Conservation (phyloP, 2,113 vertebrate species). For the Grantiella picta region DNA sequence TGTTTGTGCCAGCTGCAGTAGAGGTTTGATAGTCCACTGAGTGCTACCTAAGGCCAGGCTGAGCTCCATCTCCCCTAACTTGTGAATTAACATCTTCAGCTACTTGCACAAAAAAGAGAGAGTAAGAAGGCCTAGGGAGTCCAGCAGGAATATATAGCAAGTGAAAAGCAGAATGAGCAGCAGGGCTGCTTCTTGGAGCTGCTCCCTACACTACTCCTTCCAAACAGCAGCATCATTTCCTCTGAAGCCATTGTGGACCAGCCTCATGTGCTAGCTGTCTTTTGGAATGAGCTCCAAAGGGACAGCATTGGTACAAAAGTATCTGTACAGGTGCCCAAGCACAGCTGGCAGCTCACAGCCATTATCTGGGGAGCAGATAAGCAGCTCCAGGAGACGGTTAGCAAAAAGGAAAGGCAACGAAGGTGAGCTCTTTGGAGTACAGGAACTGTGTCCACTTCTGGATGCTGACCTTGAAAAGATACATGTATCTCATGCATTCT, state of each 20-base stretch:
- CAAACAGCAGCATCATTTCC: not conserved
- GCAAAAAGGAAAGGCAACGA: not conserved
- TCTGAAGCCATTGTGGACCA: not conserved
- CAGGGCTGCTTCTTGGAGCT: not conserved
- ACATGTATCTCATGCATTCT: not conserved
- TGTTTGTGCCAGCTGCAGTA: not conserved
- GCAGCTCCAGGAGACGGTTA: not conserved
- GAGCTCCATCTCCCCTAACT: not conserved
- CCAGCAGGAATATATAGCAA: not conserved
- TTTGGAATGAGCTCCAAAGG: not conserved
- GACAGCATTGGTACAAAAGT: rapidly evolving
- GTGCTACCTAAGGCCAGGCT: constrained; percentile 22
- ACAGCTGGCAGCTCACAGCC: not conserved
- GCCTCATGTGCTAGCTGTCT: not conserved
- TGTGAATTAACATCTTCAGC: not conserved
- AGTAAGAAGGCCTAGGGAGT: not conserved
- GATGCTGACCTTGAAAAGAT: not conserved
- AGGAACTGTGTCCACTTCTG: not conserved
- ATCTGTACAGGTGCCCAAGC: not conserved
- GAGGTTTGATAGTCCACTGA: not conserved
- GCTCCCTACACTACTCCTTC: not conserved
- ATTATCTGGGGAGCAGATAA: not conserved
- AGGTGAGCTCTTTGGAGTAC: not conserved
- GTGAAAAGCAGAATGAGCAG: not conserved
- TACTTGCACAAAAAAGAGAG: not conserved